Percentiles rank a stretch among this genome's conserved stretches.
These are phyloP conservation scores for Rhabdomys pumilio DNA, from an alignment of 2,797 vertebrate species.

Conservation along the genomic window DNA sequence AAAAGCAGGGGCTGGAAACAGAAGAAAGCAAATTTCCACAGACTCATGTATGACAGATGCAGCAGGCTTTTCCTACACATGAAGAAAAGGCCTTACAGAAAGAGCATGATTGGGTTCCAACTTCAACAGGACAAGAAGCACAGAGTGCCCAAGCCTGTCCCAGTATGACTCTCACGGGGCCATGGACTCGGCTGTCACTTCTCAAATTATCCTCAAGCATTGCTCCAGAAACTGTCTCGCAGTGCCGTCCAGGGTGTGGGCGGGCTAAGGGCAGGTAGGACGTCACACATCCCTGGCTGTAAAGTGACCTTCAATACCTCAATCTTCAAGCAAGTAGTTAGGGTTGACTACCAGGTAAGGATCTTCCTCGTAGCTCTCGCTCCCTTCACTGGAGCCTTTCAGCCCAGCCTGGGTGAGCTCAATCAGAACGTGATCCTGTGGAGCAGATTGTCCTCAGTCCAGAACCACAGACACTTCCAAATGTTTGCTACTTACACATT, in stretches of 20 bases:
- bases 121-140: conserved; percentile 9
- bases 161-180: background rate
- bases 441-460: conserved; percentile 47
- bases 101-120: conserved; percentile 9
- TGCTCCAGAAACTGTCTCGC: conserved; percentile 19
- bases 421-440: conserved; percentile 98
- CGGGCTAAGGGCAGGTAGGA: background rate
- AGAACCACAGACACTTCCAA: background rate
- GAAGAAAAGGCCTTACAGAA: conserved; percentile 58
- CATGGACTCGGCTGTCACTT: background rate
- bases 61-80: background rate
- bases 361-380: conserved; percentile 91
- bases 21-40: conserved; percentile 41
- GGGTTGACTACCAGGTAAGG: conserved; percentile 97
- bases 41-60: conserved; percentile 1
- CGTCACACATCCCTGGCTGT: background rate
- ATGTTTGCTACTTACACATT: background rate
- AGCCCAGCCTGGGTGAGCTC: conserved; percentile 95
- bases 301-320: conserved; percentile 69
- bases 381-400: conserved; percentile 91
- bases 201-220: background rate
- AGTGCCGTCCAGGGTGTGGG: background rate
- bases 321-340: conserved; percentile 97
- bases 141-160: background rate
- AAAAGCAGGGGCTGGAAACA: conserved; percentile 58